Conservation (phyloP, 2,113 vertebrate species). For the Chaetodon auriga region DNA sequence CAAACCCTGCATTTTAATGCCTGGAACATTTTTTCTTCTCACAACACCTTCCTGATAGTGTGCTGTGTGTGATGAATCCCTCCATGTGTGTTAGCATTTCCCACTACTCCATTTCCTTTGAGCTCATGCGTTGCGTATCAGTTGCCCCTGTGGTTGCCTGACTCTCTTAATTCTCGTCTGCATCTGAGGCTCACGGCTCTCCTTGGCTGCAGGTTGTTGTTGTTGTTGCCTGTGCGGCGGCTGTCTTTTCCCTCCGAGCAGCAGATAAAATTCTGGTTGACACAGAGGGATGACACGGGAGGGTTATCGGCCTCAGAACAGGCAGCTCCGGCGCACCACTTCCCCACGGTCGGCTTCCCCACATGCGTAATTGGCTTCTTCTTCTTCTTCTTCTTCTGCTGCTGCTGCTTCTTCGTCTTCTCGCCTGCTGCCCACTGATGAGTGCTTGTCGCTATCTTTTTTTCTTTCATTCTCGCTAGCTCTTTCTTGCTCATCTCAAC, state of each 20-base stretch:
- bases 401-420: slow-evolving; percentile 28
- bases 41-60: background rate
- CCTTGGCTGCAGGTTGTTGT: slow-evolving; percentile 59
- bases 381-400: slow-evolving; percentile 55
- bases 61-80: slow-evolving; percentile 31
- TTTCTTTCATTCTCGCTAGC: slow-evolving; percentile 20
- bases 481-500: slow-evolving; percentile 32
- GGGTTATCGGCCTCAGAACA: slow-evolving; percentile 71
- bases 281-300: slow-evolving; percentile 63
- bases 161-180: slow-evolving; percentile 58
- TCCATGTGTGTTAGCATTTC: slow-evolving; percentile 24
- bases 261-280: slow-evolving; percentile 62
- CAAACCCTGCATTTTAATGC: slow-evolving; percentile 4
- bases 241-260: slow-evolving; percentile 46
- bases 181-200: slow-evolving; percentile 42
- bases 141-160: slow-evolving; percentile 48
- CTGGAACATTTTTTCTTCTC: slow-evolving; percentile 9
- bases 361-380: slow-evolving; percentile 72
- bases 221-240: slow-evolving; percentile 51
- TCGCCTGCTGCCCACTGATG: slow-evolving; percentile 51
- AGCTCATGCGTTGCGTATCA: slow-evolving; percentile 49
- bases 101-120: slow-evolving; percentile 43
- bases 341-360: slow-evolving; percentile 44
- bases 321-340: slow-evolving; percentile 39
- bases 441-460: slow-evolving; percentile 50